Conservation (phyloP, 1,140 invertebrate genomes). For the Drosophila santomea region DNA sequence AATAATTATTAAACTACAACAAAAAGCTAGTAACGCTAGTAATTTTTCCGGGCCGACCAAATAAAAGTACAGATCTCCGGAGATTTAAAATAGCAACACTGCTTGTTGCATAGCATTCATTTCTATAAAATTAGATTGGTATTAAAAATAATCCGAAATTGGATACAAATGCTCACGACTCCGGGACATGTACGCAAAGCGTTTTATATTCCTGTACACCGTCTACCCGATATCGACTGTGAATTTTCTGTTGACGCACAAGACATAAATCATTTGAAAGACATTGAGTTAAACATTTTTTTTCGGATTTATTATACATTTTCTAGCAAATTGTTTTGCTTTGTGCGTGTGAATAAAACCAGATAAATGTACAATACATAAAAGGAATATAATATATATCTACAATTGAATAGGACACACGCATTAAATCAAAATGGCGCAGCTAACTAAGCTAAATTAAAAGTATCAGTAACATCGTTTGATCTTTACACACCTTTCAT, state of each 20-base stretch:
- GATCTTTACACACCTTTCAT: slow-evolving; percentile 22
- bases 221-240: not conserved
- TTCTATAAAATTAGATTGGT: no score
- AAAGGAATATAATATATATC: slow-evolving; percentile 33
- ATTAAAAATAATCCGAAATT: no score
- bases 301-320: slow-evolving; percentile 61
- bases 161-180: no score
- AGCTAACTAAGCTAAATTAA: slow-evolving; percentile 74
- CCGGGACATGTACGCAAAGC: no score
- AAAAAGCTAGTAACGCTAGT: no score
- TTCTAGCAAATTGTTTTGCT: slow-evolving; percentile 27
- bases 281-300: slow-evolving; percentile 11
- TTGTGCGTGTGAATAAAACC: slow-evolving; percentile 42
- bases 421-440: slow-evolving; percentile 49
- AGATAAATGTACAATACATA: slow-evolving; percentile 68
- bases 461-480: slow-evolving; percentile 61
- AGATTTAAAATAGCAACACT: no score
- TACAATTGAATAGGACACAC: slow-evolving; percentile 48
- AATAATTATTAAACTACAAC: not conserved
- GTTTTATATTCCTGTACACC: no score
- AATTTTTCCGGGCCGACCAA: no score
- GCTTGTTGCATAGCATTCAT: no score
- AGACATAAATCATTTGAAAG: not conserved
- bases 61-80: no score
- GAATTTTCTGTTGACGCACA: not conserved